Evolutionary conservation across 2,113 vertebrate species (phyloP).

Genomic region (Mormoops blainvillei): DNA sequence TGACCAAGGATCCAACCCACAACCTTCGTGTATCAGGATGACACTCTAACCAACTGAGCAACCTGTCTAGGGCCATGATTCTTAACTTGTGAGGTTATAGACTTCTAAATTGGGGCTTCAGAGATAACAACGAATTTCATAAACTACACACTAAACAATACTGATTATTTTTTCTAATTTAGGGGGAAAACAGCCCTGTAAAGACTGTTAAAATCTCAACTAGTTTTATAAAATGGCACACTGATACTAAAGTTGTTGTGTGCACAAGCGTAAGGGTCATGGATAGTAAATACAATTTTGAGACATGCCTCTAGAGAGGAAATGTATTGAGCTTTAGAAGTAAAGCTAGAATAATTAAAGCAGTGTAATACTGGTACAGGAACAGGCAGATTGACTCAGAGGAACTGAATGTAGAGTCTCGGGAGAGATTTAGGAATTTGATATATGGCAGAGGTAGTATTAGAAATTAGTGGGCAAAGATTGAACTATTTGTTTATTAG

Average conservation of each 20-base stretch:
- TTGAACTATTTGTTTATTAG: neutral
- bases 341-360: constrained; percentile 1
- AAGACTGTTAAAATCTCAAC: neutral
- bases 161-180: neutral
- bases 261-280: neutral
- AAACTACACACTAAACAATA: neutral
- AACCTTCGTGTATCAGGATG: neutral
- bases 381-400: neutral
- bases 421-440: neutral
- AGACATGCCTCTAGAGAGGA: neutral
- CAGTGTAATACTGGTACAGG: neutral
- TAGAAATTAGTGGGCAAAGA: neutral
- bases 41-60: neutral
- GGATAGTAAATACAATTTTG: neutral
- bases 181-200: neutral
- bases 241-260: neutral
- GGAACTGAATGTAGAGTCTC: neutral
- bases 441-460: neutral
- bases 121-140: neutral
- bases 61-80: neutral
- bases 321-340: neutral
- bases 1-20: neutral
- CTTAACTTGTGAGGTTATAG: neutral
- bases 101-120: neutral
- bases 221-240: neutral